phyloP scores from a whole-genome alignment of 2,113 vertebrate species.

The Apodemus speciosus region DNA sequence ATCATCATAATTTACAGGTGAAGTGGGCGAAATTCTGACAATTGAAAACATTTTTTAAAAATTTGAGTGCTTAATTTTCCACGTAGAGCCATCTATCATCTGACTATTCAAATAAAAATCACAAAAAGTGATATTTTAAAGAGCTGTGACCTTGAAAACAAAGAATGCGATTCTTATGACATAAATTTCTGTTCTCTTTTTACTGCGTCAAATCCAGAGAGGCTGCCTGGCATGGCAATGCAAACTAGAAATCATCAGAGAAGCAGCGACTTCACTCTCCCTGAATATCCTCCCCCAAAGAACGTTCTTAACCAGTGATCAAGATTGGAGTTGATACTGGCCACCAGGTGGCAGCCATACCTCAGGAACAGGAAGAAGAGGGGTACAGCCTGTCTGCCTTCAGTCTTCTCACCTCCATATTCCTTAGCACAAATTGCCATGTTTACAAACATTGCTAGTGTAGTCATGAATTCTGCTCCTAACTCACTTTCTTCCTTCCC shows the following conservation, averaged over 20 bases:
- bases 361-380: not conserved
- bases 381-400: accelerated
- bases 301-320: not conserved
- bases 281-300: not conserved
- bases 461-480: not conserved
- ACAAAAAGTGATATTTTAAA: not conserved
- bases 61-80: not conserved
- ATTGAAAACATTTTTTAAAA: not conserved
- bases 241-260: not conserved
- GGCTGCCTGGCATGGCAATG: not conserved
- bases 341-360: constrained; percentile 66
- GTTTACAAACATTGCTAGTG: not conserved
- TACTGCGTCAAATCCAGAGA: not conserved
- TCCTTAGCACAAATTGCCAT: not conserved
- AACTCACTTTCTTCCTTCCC: not conserved
- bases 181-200: not conserved
- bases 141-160: not conserved
- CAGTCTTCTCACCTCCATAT: not conserved
- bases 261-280: too few species aligned
- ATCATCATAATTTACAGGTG: not conserved
- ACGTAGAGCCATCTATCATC: not conserved
- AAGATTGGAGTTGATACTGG: not conserved
- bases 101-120: not conserved
- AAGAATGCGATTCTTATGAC: not conserved
- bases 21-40: not conserved